Conservation (phyloP, 2,113 vertebrate species). For the Alaudala cheleensis region DNA sequence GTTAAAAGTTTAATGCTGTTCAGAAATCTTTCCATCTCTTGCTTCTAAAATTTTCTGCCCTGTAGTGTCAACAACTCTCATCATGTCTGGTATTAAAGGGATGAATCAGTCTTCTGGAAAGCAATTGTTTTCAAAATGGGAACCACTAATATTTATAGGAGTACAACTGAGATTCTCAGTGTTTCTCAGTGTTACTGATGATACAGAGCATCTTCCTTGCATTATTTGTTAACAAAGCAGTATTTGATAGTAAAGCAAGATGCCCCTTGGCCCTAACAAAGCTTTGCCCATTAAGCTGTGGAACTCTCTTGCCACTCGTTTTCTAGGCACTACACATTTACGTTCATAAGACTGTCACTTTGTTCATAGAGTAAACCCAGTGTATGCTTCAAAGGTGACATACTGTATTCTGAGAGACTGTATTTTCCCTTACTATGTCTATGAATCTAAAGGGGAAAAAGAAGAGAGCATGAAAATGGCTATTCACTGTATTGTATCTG, state of each 20-base stretch:
- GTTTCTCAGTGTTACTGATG: neutral
- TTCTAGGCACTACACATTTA: neutral
- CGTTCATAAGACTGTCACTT: neutral
- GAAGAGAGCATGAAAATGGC: neutral
- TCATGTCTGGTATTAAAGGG: neutral
- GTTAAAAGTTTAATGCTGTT: neutral
- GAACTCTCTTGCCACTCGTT: neutral
- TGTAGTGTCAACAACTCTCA: neutral
- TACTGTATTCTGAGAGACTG: neutral
- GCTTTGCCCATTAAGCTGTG: neutral
- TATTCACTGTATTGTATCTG: neutral
- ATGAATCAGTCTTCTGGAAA: neutral
- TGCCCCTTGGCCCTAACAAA: neutral
- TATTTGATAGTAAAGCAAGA: neutral
- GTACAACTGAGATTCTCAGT: neutral
- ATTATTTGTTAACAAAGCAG: neutral
- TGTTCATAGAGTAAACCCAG: neutral
- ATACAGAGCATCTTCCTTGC: neutral
- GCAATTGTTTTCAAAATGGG: neutral
- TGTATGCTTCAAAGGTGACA: neutral
- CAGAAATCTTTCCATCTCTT: constrained; percentile 16
- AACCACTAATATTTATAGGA: neutral
- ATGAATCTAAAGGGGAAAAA: neutral
- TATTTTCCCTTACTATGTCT: neutral
- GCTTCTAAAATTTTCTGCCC: neutral